phyloP scores from a whole-genome alignment of 1,140 invertebrate species.

The Dinoponera quadriceps region DNA sequence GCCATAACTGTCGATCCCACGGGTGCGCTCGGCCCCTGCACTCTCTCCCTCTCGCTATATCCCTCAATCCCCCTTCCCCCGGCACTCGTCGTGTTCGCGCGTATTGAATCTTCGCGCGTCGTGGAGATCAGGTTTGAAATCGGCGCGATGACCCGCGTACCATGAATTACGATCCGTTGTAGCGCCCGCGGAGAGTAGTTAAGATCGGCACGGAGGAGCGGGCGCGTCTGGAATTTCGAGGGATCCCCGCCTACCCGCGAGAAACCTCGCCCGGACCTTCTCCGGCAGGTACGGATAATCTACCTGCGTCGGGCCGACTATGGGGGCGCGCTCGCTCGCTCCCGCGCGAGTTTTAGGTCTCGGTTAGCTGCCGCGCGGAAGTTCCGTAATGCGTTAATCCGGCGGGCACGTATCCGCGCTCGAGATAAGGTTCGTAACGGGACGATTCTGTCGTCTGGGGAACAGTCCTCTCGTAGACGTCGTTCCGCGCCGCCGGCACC shows the following conservation, averaged over 20 bases:
- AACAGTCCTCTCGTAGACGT: constrained; percentile 51
- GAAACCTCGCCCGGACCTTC: neutral
- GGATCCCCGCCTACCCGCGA: no score
- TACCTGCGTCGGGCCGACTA: constrained; percentile 14
- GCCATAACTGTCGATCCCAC: constrained; percentile 59
- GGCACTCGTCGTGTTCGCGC: constrained; percentile 37
- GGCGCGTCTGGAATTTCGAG: constrained; percentile 75
- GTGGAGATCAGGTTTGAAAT: constrained; percentile 32
- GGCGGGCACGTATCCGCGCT: constrained; percentile 77
- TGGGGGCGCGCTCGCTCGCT: neutral
- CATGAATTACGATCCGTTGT: constrained; percentile 75
- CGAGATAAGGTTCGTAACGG: constrained; percentile 76
- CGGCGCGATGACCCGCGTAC: constrained; percentile 64
- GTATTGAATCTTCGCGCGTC: constrained; percentile 53
- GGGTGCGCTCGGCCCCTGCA: neutral
- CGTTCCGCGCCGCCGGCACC: constrained; percentile 38
- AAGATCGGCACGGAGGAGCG: constrained; percentile 64
- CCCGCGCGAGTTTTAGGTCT: constrained; percentile 73
- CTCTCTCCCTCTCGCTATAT: no score
- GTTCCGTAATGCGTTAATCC: constrained; percentile 85
- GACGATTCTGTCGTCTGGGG: constrained; percentile 58
- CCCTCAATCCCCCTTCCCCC: neutral
- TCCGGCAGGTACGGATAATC: constrained; percentile 27
- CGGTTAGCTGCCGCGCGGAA: constrained; percentile 79
- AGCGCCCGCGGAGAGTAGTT: constrained; percentile 61